phyloP scores from a whole-genome alignment of 53 echinoderm and acorn worm genomes.

The Glandiceps talaboti region DNA sequence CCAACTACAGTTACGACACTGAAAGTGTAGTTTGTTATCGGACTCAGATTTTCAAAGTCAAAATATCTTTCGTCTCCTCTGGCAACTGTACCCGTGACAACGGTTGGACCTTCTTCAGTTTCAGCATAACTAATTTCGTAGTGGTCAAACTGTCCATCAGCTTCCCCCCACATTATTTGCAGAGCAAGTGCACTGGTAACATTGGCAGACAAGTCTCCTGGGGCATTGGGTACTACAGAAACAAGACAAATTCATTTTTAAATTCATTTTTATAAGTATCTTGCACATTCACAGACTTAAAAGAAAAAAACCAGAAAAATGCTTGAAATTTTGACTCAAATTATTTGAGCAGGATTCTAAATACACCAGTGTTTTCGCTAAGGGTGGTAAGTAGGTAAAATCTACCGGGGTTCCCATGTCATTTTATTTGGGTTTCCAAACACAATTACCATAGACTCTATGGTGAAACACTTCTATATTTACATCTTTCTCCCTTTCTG shows the following conservation, averaged over 20 bases:
- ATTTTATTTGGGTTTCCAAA: no score
- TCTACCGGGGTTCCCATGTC: no score
- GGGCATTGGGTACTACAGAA: slow-evolving; percentile 19
- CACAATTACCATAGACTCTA: no score
- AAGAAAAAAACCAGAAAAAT: no score
- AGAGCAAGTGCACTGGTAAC: slow-evolving; percentile 14
- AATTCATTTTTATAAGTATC: no score
- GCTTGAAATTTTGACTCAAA: no score
- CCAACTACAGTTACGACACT: slow-evolving; percentile 10
- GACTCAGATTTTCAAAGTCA: slow-evolving; percentile 8
- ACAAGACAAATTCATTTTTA: neutral
- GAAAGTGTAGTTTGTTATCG: slow-evolving; percentile 23
- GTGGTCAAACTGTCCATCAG: slow-evolving; percentile 20
- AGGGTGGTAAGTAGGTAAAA: no score
- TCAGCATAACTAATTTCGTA: slow-evolving; percentile 24
- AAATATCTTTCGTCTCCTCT: neutral
- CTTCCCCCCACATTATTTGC: slow-evolving; percentile 18
- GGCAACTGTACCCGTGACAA: slow-evolving; percentile 5
- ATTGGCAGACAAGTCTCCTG: slow-evolving; percentile 9
- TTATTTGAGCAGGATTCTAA: no score
- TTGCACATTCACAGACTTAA: no score
- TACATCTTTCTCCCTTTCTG: no score
- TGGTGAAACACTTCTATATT: no score
- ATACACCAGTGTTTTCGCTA: no score
- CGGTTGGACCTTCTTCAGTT: neutral